Base-by-base conservation (phyloP, 2,888 invertebrate genomes). In the Tanaodytes sp. region DNA sequence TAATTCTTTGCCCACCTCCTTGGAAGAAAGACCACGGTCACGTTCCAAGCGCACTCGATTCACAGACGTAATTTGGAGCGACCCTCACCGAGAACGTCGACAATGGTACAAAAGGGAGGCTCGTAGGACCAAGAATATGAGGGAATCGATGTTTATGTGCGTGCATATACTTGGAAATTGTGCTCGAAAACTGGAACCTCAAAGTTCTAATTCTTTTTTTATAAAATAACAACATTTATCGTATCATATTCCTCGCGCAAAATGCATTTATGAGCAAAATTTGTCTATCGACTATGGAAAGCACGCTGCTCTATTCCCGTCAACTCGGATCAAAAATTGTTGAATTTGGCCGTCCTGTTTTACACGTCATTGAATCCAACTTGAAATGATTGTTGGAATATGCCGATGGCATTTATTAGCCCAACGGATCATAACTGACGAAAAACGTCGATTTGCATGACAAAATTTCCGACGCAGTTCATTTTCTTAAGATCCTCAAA, bases 61-160 rank as follows among this genome's bases (percentile, higher is more conserved):
- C 71, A 64, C 67, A 71, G 66, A 73, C 66, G 71, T 55, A 73
- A 71, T 72, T 73, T 61, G 55, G 62, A 67, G 55, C 52, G 63
- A 74, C 72, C 72, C 67, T 65, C 61, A 31, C 49, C 42, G 63
- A 63, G 59, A 55, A 61, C 54, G 67, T 63, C 57, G 70, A 70
- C 64, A 70, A 70, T 70, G 59, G 70, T 40, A 61, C 55, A 63
- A 70, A 70, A 62, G 65, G 69, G 67, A 67, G 45, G 67, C 64
- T 48, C 55, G 46, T 65, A 49, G 71, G 46, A 64, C 59, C 30
- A 39, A 58, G 74, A 68, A 68, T 74, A 73, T 66, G 69, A 68
- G 71, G 49, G 58, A 46, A n/a, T 39, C 16, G 36, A 48, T 48
- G 64, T 36, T 55, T 48, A 19, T 55, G n/a, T n/a, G n/a, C n/a